These are phyloP conservation scores for Tachycineta bicolor DNA, from an alignment of 2,113 vertebrate genomes.

Conservation along the genomic window DNA sequence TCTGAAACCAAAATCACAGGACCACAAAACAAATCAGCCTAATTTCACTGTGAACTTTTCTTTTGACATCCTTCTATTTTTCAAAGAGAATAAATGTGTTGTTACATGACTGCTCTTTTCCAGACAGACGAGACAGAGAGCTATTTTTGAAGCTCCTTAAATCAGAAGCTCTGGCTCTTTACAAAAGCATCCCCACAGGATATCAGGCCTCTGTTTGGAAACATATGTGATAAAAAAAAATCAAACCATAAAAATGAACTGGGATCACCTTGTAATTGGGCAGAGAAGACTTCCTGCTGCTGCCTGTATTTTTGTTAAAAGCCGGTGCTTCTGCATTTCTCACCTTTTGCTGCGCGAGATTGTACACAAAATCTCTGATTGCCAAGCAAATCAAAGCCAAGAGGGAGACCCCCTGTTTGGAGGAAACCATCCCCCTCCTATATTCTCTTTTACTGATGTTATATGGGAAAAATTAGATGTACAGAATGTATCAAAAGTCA, in stretches of 20 bases:
- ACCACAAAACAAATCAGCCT: conserved; percentile 75
- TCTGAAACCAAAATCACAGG: conserved; percentile 68
- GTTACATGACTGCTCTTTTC: conserved; percentile 73
- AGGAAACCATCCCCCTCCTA: conserved; percentile 69
- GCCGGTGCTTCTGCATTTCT: conserved; percentile 68
- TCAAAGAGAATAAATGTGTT: conserved; percentile 80
- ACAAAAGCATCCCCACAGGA: conserved; percentile 83
- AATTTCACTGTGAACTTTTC: conserved; percentile 78
- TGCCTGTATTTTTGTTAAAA: conserved; percentile 72
- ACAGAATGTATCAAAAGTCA: conserved; percentile 62
- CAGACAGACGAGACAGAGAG: conserved; percentile 76
- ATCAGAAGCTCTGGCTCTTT: conserved; percentile 81
- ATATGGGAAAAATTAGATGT: conserved; percentile 70
- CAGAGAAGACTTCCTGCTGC: conserved; percentile 78
- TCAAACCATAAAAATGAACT: conserved; percentile 81
- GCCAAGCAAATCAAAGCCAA: conserved; percentile 73
- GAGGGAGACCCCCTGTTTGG: conserved; percentile 72
- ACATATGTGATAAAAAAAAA: conserved; percentile 81
- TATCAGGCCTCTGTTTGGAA: conserved; percentile 79
- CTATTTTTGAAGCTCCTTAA: conserved; percentile 82
- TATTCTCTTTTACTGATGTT: conserved; percentile 67
- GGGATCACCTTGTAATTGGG: conserved; percentile 83
- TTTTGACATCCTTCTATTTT: conserved; percentile 77
- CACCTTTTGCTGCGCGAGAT: conserved; percentile 72
- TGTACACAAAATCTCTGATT: conserved; percentile 77